These are phyloP conservation scores for Gymnorhina tibicen DNA, from an alignment of 2,113 vertebrate species.

Conservation along the genomic window DNA sequence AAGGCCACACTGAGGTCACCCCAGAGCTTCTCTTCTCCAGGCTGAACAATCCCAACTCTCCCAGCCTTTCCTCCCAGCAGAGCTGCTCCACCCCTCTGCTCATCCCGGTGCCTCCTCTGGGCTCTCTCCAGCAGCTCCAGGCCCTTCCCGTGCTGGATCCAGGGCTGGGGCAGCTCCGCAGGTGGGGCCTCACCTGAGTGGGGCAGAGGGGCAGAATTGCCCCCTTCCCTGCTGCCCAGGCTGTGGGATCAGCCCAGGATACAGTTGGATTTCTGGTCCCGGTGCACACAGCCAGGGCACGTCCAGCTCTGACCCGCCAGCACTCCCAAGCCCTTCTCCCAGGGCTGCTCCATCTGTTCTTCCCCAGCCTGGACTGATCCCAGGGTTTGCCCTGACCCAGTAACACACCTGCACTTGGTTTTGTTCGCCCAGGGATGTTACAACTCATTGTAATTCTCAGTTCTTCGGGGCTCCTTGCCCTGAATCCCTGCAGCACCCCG, in stretches of 20 bases:
- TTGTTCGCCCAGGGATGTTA: not conserved
- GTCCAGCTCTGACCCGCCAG: not conserved
- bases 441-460: not conserved
- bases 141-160: not conserved
- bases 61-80: not conserved
- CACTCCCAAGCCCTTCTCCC: not conserved
- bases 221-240: not conserved
- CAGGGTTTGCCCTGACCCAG: accelerated
- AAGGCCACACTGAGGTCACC: accelerated
- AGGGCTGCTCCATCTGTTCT: not conserved
- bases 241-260: not conserved
- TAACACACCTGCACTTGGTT: accelerated
- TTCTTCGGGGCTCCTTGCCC: not conserved
- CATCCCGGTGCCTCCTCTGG: not conserved
- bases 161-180: not conserved
- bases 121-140: not conserved
- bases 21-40: not conserved
- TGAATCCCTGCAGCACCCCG: not conserved
- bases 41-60: not conserved
- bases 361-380: not conserved
- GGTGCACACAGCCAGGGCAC: accelerated
- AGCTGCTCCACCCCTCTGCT: not conserved
- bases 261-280: not conserved
- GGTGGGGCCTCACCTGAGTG: not conserved
- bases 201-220: not conserved